Evolutionary conservation across 2,888 invertebrate species (phyloP).

Genomic region (Folsomia candida): DNA sequence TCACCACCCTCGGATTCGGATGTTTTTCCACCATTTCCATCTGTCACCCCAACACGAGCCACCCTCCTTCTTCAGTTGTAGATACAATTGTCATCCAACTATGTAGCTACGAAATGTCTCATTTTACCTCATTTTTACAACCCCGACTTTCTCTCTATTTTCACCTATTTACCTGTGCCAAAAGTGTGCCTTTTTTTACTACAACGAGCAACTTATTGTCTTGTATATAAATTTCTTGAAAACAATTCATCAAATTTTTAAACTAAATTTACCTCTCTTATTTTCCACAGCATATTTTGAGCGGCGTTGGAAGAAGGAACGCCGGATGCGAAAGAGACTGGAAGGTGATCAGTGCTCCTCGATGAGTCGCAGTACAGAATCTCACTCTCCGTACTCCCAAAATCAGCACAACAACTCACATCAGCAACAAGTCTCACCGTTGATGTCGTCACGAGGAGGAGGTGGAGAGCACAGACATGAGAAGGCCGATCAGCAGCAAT

Average conservation of each 20-base stretch:
- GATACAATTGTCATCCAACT: not conserved
- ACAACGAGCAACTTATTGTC: too few relatives aligned
- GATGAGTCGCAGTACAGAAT: constrained; percentile 11
- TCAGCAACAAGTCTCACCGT: constrained; percentile 30
- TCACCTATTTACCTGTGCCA: not conserved
- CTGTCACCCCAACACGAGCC: not conserved
- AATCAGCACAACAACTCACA: constrained; percentile 41
- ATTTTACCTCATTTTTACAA: not conserved
- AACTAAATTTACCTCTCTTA: too few relatives aligned
- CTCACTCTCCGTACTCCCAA: constrained; percentile 34
- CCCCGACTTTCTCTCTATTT: not conserved
- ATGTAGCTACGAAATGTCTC: not conserved
- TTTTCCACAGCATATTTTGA: constrained; percentile 75
- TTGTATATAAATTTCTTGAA: too few relatives aligned
- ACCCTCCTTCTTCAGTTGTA: too few relatives aligned
- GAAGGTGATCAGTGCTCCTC: constrained; percentile 55
- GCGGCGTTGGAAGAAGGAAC: constrained; percentile 84
- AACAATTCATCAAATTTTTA: too few relatives aligned
- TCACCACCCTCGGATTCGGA: not conserved
- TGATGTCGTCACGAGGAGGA: constrained; percentile 34
- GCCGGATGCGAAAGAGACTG: constrained; percentile 80
- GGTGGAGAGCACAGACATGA: constrained; percentile 32
- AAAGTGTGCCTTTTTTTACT: too few relatives aligned
- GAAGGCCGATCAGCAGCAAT: constrained; percentile 32
- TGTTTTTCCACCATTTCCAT: not conserved